Conservation (phyloP, 2,113 vertebrate species). For the pig (Sus scrofa) region T2T-Sscrofa CM000822.6:46005501-46006000, state of each 20-base stretch:
- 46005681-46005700: not conserved
- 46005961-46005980: not conserved
- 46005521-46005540: too few relatives aligned
- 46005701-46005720: not conserved
- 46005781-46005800: not conserved
- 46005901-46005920: not conserved
- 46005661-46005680: not conserved
- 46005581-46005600: not conserved
- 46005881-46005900: not conserved
- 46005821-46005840: not conserved
- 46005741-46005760: not conserved
- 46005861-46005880: not conserved
- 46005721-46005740: not conserved
- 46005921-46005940: not conserved
- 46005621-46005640: not conserved
- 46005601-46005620: not conserved
- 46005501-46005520: too few relatives aligned
- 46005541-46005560: not conserved
- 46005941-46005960: not conserved
- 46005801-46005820: not conserved
- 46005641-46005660: not conserved
- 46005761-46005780: not conserved
- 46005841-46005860: not conserved
- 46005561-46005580: not conserved
- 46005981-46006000: not conserved